Evolutionary conservation across 2,113 vertebrate species (phyloP).

Genomic region (Balaeniceps rex): DNA sequence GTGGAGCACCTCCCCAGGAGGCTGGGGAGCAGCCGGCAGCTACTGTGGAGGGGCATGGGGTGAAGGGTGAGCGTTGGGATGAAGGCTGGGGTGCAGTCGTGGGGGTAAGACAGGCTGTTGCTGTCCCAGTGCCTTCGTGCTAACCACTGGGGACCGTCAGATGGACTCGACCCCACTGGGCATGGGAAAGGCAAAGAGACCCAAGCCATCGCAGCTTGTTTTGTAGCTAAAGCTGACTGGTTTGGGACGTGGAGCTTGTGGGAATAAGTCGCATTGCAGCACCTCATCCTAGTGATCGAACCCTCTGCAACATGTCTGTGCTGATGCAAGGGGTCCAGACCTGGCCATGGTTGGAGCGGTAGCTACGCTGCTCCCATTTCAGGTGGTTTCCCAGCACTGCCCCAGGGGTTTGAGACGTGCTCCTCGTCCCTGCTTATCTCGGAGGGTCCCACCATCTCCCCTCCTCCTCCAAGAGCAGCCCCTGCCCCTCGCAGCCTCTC

Average conservation of each 20-base stretch:
- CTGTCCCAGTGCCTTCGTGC: not conserved
- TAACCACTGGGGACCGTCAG: not conserved
- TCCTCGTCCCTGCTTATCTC: not conserved
- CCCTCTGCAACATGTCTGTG: fast-evolving
- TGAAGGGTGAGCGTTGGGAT: not conserved
- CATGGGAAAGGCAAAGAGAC: not conserved
- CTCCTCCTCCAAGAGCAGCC: not conserved
- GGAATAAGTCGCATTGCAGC: not conserved
- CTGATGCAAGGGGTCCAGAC: not conserved
- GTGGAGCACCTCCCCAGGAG: not conserved
- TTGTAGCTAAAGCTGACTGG: not conserved
- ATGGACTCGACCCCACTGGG: not conserved
- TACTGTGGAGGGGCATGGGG: fast-evolving
- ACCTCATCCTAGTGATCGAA: fast-evolving
- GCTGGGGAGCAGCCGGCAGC: not conserved
- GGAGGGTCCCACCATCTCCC: not conserved
- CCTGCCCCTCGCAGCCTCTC: not conserved
- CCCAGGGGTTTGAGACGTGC: not conserved
- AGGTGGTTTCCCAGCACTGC: not conserved
- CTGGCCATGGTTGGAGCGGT: fast-evolving
- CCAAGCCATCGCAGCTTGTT: fast-evolving
- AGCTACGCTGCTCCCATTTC: not conserved
- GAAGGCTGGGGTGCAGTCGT: not conserved
- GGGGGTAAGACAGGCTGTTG: not conserved
- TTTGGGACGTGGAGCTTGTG: not conserved